Evolutionary conservation across 2,113 vertebrate species (phyloP).

Genomic region (Numenius arquata): DNA sequence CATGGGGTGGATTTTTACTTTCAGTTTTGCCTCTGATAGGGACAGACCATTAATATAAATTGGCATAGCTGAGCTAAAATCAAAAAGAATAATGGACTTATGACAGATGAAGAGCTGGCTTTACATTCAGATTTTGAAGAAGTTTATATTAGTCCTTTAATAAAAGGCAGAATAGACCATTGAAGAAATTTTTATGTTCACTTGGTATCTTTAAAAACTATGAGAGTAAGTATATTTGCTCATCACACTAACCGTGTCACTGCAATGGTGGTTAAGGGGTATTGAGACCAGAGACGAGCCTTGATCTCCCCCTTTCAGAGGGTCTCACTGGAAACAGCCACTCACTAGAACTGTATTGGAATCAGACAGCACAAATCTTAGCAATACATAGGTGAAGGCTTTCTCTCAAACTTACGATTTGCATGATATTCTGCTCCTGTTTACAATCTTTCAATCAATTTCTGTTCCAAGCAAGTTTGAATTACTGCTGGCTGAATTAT

Average conservation of each 20-base stretch:
- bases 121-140: not conserved
- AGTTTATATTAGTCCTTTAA: not conserved
- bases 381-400: not conserved
- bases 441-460: not conserved
- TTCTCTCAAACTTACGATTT: not conserved
- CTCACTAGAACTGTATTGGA: not conserved
- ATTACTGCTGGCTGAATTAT: slow-evolving; percentile 24
- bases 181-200: not conserved
- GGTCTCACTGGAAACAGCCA: not conserved
- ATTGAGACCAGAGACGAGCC: not conserved
- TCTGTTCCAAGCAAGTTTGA: slow-evolving; percentile 3
- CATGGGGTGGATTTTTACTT: not conserved
- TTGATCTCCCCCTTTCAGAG: not conserved
- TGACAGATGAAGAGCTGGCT: not conserved
- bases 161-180: not conserved
- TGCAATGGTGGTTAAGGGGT: not conserved
- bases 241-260: not conserved
- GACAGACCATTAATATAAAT: not conserved
- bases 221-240: fast-evolving
- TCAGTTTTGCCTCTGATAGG: not conserved
- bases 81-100: not conserved
- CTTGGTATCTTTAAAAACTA: not conserved
- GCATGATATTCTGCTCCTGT: not conserved
- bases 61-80: not conserved
- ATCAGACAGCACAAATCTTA: not conserved